phyloP scores from a whole-genome alignment of 1,140 invertebrate species.

The Radopholus similis region DNA sequence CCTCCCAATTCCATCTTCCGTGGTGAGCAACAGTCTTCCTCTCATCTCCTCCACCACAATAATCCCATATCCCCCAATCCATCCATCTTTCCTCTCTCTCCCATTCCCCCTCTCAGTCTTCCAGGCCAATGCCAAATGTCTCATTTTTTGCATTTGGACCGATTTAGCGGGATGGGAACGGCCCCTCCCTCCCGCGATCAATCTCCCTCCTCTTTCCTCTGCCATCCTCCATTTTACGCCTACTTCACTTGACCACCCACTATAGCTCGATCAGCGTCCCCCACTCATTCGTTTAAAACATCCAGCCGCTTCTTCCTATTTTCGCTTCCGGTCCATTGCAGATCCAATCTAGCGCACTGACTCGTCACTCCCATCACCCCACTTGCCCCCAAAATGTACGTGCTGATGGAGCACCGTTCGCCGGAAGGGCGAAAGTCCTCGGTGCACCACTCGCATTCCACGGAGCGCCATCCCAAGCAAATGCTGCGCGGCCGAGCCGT shows the following conservation, averaged over 20 bases:
- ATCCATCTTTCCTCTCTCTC: not conserved
- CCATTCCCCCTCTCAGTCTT: not conserved
- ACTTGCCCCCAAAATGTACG: constrained; percentile 9
- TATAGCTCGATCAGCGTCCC: too few relatives aligned
- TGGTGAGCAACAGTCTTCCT: not conserved
- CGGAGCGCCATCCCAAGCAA: constrained; percentile 3
- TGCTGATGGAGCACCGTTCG: constrained; percentile 13
- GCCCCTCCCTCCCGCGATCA: not conserved
- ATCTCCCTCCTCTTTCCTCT: not conserved
- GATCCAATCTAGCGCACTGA: not conserved
- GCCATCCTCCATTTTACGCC: not conserved
- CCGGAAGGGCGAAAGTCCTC: not conserved
- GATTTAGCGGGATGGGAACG: not conserved
- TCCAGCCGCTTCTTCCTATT: not conserved
- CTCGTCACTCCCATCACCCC: not conserved
- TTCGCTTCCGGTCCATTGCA: not conserved
- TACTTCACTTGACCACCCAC: too few relatives aligned
- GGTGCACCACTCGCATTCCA: not conserved
- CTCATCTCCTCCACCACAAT: not conserved
- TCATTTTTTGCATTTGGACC: not conserved
- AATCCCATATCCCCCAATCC: too few relatives aligned
- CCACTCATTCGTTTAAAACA: too few relatives aligned
- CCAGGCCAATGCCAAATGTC: constrained; percentile 1
- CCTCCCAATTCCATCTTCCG: not conserved
- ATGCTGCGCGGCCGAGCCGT: constrained; percentile 2